Percentiles rank a stretch among this genome's conserved stretches.
phyloP scores from a whole-genome alignment of 1,140 invertebrate genomes.

The Arion vulgaris region DNA sequence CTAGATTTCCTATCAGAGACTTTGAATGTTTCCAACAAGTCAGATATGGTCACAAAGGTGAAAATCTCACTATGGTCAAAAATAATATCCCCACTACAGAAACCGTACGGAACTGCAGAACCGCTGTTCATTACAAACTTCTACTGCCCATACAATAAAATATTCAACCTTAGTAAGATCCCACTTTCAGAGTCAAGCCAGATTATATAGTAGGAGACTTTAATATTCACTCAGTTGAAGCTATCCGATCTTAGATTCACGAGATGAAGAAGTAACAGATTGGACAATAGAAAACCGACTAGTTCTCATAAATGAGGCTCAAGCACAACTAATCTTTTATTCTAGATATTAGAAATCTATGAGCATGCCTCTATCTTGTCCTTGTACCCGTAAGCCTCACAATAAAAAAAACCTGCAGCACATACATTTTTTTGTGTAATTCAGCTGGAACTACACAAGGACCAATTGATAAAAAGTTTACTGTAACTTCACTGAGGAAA shows the following conservation, averaged over 20 bases:
- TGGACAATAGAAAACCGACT: slow-evolving; percentile 8
- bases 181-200: not conserved
- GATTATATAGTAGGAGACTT: not conserved
- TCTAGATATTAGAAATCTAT: no score
- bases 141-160: not conserved
- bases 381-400: no score
- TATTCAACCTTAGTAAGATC: not conserved
- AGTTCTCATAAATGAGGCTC: not conserved
- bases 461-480: no score
- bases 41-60: not conserved
- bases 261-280: not conserved
- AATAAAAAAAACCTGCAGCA: no score
- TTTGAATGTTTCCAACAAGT: not conserved
- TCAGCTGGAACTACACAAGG: no score
- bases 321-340: not conserved
- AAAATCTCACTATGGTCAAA: not conserved
- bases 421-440: no score
- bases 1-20: not conserved
- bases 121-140: not conserved
- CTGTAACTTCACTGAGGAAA: no score
- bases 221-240: not conserved
- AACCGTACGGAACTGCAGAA: not conserved
- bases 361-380: no score
- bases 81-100: not conserved
- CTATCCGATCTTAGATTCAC: not conserved